Base-by-base conservation (phyloP, 1,140 invertebrate genomes). In the Piezodorus guildinii region DNA sequence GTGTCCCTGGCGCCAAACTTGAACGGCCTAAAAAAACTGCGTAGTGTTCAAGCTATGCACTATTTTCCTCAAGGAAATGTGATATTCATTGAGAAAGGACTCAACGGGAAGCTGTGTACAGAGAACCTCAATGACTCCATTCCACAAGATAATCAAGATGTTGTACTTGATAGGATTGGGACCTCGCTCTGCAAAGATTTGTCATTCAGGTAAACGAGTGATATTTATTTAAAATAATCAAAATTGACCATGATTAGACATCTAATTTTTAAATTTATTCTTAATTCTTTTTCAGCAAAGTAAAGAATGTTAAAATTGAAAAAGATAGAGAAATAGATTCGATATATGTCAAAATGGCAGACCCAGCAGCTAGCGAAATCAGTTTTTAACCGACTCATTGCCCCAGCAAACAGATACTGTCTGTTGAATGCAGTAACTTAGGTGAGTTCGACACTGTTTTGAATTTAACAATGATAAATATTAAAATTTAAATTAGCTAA, bases 61-160 rank as follows among this genome's bases (percentile, higher is more conserved):
- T 88, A 90, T 65, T 80, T 79, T 64, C 78, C 80, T 49, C 82
- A 84, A 66, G 90, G 90, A 4, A 90, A 85, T 73, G 86, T 90
- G 1, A 79, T 90, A 61, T 91, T 89, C 77, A 86, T 87, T 62
- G 88, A 91, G 74, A 86, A 87, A 69, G 88, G 88, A 10, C 79
- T 80, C n/a, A 74, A 81, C 19, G 88, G 88, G 39, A 91, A 91
- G 74, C 75, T 91, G 21, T 92, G 90, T 69, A 84, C 85, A 27
- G 86, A 87, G 62, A 71, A 70, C 34, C 60, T 72, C 5, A 66
- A 68, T 54, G 72, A 74, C 39, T 80, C 78, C 19, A 67, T 83
- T 17, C 76, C 76, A 5, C 70, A 72, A 27, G 77, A 75, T 62
- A 77, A 79, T 71, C 77, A 77, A 67, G 74, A 78, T 62, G 75